Base-by-base conservation (phyloP, 2,113 vertebrate genomes). In the Microcebus griseorufus region DNA sequence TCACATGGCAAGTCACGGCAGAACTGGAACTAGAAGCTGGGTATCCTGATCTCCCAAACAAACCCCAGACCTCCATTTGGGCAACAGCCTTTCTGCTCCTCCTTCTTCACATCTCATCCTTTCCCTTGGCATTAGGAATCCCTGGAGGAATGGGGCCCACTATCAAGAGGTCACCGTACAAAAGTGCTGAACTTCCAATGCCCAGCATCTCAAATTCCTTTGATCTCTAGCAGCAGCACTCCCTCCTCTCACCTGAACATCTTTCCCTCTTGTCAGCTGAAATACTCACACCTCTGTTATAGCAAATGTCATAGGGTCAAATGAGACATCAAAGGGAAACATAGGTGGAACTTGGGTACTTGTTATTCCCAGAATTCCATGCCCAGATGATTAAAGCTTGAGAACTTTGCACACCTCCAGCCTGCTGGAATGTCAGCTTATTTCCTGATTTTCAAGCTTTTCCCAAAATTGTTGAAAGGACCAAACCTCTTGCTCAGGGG, bases 311-410 rank as follows among this genome's bases (percentile, higher is more conserved):
- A 93, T 79, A 51, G n/a, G 11, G 18, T 60, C 16, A 78, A 58
- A 72, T 45, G 9, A 51, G 20, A 75, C 42, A 76, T 90, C 18
- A 94, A 90, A 17, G 1, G 18, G 34, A 96, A 94, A 75, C 27
- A 53, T 6, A 39, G 29, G 58, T 90, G 20, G 8, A 93, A 95
- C 42, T 42, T 93, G 58, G 23, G 42, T 58, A 81, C 18, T 42
- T 80, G 55, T 81, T 89, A 94, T 84, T 75, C 17, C 16, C 48
- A 94, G 78, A 62, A 93, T 79, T 95, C 11, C 34, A 88, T 51
- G 92, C 67, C 20, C 60, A 90, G 53, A 64, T 94, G 58, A 79
- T 75, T 83, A 88, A 92, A 94, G 27, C 18, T 84, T 95, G 37
- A 80, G 16, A 92, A 86, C 45, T 70, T 83, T 80, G 69, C n/a